Conservation (phyloP, 2,888 invertebrate species). For the Papilio elwesi region DNA sequence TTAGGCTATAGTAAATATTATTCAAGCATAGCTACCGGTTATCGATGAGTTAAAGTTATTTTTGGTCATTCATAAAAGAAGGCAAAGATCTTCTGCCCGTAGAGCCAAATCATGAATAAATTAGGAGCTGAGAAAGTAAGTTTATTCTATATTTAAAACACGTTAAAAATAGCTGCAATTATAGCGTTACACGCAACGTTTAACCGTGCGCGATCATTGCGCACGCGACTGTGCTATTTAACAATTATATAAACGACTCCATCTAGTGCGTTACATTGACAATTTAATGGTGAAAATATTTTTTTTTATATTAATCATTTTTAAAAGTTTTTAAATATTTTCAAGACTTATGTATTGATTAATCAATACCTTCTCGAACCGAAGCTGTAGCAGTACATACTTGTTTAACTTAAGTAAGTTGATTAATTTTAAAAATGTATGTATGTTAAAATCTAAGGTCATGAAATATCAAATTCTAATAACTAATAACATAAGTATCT, state of each 20-base stretch:
- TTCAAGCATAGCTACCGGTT: not conserved
- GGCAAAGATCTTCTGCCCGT: conserved; percentile 10
- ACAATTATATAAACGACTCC: conserved; percentile 4
- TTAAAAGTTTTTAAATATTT: not conserved
- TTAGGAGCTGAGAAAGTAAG: conserved; percentile 15
- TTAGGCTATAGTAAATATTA: conserved; percentile 30
- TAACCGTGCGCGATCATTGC: conserved; percentile 5
- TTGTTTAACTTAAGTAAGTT: too few relatives aligned
- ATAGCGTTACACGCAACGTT: conserved; percentile 28
- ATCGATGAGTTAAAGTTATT: conserved; percentile 18
- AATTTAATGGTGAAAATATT: not conserved
- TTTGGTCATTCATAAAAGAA: conserved; percentile 19
- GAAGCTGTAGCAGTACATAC: too few relatives aligned
- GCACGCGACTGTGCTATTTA: conserved; percentile 16
- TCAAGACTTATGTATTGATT: too few relatives aligned
- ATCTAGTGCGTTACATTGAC: conserved; percentile 2
- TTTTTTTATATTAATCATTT: not conserved
- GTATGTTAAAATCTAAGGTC: too few relatives aligned
- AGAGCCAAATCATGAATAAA: conserved; percentile 3
- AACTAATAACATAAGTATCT: too few relatives aligned
- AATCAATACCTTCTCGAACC: too few relatives aligned
- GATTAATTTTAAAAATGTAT: too few relatives aligned
- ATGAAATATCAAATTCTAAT: too few relatives aligned
- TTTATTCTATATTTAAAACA: conserved; percentile 21
- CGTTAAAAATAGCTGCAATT: conserved; percentile 24